Evolutionary conservation across 2,797 vertebrate species (phyloP), one percentile per base, ranked within the genome.

Genomic region (Micromesistius poutassou): DNA sequence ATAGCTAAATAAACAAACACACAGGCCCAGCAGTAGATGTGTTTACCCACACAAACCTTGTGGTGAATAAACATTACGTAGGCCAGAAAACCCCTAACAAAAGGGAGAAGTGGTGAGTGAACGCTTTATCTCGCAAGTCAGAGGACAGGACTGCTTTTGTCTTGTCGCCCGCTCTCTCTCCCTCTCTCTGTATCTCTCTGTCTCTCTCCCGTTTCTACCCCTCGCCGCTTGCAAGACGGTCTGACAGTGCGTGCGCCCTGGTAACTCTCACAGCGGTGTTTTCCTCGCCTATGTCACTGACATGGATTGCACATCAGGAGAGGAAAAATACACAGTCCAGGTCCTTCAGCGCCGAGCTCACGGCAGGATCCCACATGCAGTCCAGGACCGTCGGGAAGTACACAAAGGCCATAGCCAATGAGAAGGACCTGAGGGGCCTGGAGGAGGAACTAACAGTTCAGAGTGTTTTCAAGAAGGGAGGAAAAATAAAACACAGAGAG

Each of bases 81-180:
- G 74, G 82, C 36, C 76, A 77, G 55, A 30, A 73, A 33, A 73
- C 76, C 30, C 80, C 74, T 71, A 76, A 80, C 82, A 80, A 79
- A 79, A 81, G 77, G 75, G 76, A 75, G 50, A 78, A 30, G 46
- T 25, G 74, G 73, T 16, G 76, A 81, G 71, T 78, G 35, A 76
- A 82, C 82, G 80, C 55, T 33, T 82, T 83, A 82, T 88, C 81
- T 81, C 36, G 1, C 78, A 22, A 73, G 28, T 77, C 77, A 80
- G 50, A 55, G 50, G 19, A 85, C 85, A 86, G 76, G 77, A 77
- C 70, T 36, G 72, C 76, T 82, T 87, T 88, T 90, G 86, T 89
- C 82, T 74, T 28, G 38, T 68, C 33, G n/a, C 80, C 81, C 71
- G 74, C 33, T 19, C 73, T 12, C 46, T 80, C 81, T 78, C 79